A percentile compares a stretch with the other conserved stretches of the same genome.
Evolutionary conservation across 2,113 vertebrate genomes (phyloP).

Genomic region (Dendropsophus ebraccatus): DNA sequence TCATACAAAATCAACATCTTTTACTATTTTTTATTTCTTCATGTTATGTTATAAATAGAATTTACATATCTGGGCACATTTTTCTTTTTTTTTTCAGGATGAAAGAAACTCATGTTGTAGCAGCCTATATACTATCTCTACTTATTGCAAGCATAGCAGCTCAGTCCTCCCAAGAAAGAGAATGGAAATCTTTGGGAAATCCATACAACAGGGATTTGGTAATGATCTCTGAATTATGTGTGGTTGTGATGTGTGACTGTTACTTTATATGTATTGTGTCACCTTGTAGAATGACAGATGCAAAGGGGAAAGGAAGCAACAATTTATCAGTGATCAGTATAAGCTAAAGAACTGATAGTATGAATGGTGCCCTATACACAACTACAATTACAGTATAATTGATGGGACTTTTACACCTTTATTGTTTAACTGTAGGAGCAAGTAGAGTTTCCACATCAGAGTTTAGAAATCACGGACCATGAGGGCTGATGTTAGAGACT

Average conservation of each 20-base stretch:
- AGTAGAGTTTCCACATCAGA: neutral
- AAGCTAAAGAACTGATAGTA: neutral
- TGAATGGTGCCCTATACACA: neutral
- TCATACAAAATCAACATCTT: neutral
- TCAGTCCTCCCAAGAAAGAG: constrained; percentile 58
- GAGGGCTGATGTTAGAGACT: neutral
- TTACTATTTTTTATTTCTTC: neutral
- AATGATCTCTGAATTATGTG: constrained; percentile 4
- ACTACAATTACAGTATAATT: no score
- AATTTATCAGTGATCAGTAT: neutral
- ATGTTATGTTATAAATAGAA: neutral
- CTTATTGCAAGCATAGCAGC: constrained; percentile 50
- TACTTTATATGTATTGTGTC: neutral
- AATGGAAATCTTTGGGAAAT: constrained; percentile 65
- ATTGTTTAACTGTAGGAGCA: neutral
- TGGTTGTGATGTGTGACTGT: neutral
- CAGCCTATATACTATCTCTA: constrained; percentile 27
- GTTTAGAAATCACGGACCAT: neutral
- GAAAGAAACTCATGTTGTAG: constrained; percentile 54
- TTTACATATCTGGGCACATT: neutral
- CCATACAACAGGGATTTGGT: constrained; percentile 65
- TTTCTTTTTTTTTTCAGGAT: constrained; percentile 21
- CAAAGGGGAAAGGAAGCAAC: neutral
- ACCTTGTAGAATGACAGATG: neutral
- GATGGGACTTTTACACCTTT: no score